These are phyloP conservation scores for Rhyacophila evoluta DNA, from an alignment of 2,888 invertebrate genomes.

Conservation along the genomic window DNA sequence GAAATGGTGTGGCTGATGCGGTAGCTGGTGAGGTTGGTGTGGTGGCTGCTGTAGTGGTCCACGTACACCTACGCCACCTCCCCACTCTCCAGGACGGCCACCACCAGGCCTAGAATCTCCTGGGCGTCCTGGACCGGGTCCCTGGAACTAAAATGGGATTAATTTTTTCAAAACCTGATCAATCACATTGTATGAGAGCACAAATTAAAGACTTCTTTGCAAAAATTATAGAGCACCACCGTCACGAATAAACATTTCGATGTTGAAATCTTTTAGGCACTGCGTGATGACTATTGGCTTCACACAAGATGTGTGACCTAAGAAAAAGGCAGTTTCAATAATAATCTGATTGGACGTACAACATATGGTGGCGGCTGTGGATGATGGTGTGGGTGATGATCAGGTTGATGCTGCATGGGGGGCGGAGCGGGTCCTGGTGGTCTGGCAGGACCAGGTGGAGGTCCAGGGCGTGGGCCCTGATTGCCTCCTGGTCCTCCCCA, in stretches of 20 bases:
- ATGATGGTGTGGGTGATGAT: constrained; percentile 50
- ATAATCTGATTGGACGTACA: constrained; percentile 42
- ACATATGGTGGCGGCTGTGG: constrained; percentile 53
- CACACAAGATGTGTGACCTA: no score
- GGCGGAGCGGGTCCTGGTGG: constrained; percentile 61
- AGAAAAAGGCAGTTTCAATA: no score
- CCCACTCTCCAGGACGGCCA: constrained; percentile 45
- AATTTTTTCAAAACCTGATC: no score
- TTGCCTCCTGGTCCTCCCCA: constrained; percentile 57
- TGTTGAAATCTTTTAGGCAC: no score
- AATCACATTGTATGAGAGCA: no score
- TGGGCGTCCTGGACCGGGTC: constrained; percentile 49
- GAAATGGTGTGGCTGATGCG: constrained; percentile 64
- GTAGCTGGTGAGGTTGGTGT: constrained; percentile 59
- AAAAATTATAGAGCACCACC: no score
- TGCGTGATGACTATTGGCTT: no score
- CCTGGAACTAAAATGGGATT: constrained; percentile 49
- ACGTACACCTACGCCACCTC: constrained; percentile 36
- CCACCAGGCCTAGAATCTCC: constrained; percentile 40
- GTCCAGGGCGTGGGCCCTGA: constrained; percentile 65
- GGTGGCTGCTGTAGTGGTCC: constrained; percentile 23
- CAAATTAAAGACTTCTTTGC: no score
- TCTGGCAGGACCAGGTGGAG: constrained; percentile 54
- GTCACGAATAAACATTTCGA: no score
- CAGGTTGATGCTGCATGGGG: constrained; percentile 60